Evolutionary conservation across 2,113 vertebrate genomes (phyloP).

Genomic region (Prochilodus magdalenae): DNA sequence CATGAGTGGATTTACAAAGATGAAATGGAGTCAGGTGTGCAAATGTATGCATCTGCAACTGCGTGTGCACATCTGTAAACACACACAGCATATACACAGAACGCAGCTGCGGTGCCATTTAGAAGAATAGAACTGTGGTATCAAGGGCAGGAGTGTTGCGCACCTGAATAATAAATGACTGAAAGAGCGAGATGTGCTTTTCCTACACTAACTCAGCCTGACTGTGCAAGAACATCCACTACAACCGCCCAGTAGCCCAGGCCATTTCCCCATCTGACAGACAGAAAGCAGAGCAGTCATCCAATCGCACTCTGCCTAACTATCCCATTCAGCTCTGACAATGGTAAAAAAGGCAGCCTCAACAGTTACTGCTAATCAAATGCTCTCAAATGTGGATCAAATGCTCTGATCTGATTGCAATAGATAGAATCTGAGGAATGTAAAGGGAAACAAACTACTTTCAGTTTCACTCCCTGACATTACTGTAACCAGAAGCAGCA

Average conservation of each 20-base stretch:
- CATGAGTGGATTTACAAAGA: background rate
- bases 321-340: constrained; percentile 24
- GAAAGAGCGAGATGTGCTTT: constrained; percentile 58
- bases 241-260: background rate
- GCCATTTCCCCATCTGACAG: constrained; percentile 1
- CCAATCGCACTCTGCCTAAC: constrained; percentile 25
- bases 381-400: too few relatives aligned
- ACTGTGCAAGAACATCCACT: constrained; percentile 25
- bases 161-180: constrained; percentile 71
- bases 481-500: too few relatives aligned
- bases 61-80: background rate
- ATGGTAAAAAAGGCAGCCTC: constrained; percentile 7
- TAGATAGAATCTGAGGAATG: too few relatives aligned
- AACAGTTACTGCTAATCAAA: background rate
- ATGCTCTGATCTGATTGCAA: too few relatives aligned
- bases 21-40: background rate
- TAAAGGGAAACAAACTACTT: too few relatives aligned
- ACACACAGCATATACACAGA: background rate
- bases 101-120: background rate
- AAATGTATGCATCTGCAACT: background rate
- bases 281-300: constrained; percentile 28
- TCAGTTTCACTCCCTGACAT: too few relatives aligned
- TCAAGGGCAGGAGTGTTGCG: constrained; percentile 65
- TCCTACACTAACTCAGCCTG: constrained; percentile 36
- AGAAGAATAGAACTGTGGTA: constrained; percentile 46